Conservation (phyloP, 2,113 vertebrate species). For the Scopus umbretta region DNA sequence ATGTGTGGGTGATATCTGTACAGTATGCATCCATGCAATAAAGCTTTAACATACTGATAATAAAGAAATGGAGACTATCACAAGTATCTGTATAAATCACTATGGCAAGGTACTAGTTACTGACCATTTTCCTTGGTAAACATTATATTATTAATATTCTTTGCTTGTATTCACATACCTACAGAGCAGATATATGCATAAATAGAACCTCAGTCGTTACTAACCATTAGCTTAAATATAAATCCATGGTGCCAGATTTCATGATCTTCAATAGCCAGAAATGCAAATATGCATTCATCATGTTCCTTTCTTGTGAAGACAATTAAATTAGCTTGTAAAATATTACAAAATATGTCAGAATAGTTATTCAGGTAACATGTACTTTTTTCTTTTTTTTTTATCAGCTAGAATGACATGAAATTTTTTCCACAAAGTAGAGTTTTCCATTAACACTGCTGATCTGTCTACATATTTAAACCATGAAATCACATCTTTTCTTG, state of each 20-base stretch:
- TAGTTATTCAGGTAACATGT: neutral
- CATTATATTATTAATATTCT: neutral
- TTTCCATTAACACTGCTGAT: neutral
- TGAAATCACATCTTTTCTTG: neutral
- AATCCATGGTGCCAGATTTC: neutral
- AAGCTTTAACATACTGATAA: neutral
- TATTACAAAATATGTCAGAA: neutral
- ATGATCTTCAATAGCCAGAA: neutral
- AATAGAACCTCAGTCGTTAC: neutral
- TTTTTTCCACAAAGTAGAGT: neutral
- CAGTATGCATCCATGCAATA: neutral
- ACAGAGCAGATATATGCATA: neutral
- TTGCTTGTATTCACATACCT: neutral
- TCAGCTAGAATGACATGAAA: neutral
- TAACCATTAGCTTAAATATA: constrained; percentile 40
- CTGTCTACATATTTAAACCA: neutral
- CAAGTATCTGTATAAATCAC: neutral
- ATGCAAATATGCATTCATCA: neutral
- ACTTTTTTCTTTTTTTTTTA: neutral
- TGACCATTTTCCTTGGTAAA: neutral
- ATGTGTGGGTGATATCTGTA: neutral
- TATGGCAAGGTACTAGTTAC: neutral
- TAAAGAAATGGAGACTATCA: neutral
- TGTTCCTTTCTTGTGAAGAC: neutral
- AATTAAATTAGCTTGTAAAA: constrained; percentile 5